Evolutionary conservation across 2,888 invertebrate species (phyloP).

Genomic region (Tachystola acroxantha): DNA sequence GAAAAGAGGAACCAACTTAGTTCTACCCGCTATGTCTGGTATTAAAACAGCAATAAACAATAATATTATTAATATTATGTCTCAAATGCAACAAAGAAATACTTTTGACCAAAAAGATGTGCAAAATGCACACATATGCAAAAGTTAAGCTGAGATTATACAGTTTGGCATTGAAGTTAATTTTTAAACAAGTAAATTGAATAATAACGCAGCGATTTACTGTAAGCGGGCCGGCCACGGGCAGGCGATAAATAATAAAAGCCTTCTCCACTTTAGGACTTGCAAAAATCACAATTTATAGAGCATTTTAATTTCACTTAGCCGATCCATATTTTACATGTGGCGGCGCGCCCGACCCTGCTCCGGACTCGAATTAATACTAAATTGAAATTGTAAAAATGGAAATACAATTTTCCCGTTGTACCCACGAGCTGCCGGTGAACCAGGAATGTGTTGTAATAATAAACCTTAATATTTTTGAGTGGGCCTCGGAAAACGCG

Average conservation of each 20-base stretch:
- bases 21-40: no score
- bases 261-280: constrained; percentile 78
- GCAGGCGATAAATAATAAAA: constrained; percentile 75
- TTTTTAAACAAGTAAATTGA: constrained; percentile 71
- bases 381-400: constrained; percentile 79
- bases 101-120: no score
- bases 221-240: constrained; percentile 65
- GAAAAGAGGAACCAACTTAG: no score
- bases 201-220: constrained; percentile 72
- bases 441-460: constrained; percentile 62
- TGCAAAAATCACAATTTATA: constrained; percentile 79
- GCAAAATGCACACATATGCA: no score
- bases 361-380: constrained; percentile 75
- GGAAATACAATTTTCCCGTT: constrained; percentile 76
- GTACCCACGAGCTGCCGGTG: constrained; percentile 60
- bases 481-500: constrained; percentile 28
- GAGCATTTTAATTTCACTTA: constrained; percentile 79
- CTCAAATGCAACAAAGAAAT: no score
- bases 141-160: no score
- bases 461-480: constrained; percentile 56
- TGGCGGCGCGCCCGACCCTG: constrained; percentile 70
- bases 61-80: no score
- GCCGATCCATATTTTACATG: constrained; percentile 79
- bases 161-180: constrained; percentile 35
- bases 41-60: no score